phyloP scores from a whole-genome alignment of 2,797 vertebrate species.

The Pterois miles region DNA sequence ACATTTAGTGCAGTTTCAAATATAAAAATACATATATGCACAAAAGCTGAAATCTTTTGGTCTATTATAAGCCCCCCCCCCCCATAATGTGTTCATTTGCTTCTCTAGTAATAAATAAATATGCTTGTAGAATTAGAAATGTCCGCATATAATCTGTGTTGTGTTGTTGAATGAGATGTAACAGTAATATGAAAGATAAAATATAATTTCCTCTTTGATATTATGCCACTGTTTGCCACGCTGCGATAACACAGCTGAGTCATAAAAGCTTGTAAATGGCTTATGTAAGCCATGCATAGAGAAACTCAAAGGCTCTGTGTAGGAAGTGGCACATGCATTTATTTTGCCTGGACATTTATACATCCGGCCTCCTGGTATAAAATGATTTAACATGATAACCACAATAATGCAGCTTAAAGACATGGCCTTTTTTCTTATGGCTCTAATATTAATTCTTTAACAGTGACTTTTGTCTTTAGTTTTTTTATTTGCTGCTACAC shows the following conservation, averaged over 20 bases:
- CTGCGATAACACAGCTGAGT: background rate
- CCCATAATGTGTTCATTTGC: background rate
- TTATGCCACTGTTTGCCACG: background rate
- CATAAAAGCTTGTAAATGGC: constrained; percentile 5
- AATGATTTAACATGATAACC: background rate
- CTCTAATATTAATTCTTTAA: background rate
- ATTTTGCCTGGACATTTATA: background rate
- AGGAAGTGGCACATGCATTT: background rate
- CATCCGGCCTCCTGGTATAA: background rate
- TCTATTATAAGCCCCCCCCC: background rate
- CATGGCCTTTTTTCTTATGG: background rate
- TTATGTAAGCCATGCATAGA: background rate
- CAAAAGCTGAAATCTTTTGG: background rate
- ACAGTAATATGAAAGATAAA: background rate
- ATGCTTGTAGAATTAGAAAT: background rate
- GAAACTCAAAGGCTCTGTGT: background rate
- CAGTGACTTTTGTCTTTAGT: background rate
- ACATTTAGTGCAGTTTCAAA: constrained; percentile 2
- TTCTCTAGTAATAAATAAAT: background rate
- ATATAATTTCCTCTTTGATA: constrained; percentile 5
- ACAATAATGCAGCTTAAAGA: background rate
- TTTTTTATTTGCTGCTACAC: constrained; percentile 5
- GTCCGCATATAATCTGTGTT: background rate
- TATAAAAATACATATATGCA: constrained; percentile 9
- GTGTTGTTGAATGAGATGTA: background rate